A percentile compares a stretch with the other conserved stretches of the same genome.
Evolutionary conservation across 2,888 invertebrate species (phyloP).

Genomic region (Adela reaumurella): DNA sequence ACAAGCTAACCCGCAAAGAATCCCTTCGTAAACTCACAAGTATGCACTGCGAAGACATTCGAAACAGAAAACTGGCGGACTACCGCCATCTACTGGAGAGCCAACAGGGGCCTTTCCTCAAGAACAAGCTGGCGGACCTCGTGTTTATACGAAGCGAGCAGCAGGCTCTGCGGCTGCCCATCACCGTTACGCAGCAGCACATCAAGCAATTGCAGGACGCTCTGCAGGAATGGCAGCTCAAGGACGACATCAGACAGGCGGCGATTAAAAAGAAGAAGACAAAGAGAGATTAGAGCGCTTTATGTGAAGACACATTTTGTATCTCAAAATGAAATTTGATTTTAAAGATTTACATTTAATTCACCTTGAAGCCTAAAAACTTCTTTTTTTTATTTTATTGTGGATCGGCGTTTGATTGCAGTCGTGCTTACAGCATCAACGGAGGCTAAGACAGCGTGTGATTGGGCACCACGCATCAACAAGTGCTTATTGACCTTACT

Average conservation of each 20-base stretch:
- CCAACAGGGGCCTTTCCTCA: conserved; percentile 70
- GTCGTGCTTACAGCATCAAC: too few relatives aligned
- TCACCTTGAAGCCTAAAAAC: too few relatives aligned
- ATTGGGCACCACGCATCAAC: too few relatives aligned
- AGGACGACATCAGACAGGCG: conserved; percentile 34
- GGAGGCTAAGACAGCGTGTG: too few relatives aligned
- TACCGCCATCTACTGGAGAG: conserved; percentile 64
- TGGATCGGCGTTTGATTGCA: too few relatives aligned
- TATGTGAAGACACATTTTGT: too few relatives aligned
- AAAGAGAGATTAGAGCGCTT: too few relatives aligned
- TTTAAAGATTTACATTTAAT: too few relatives aligned
- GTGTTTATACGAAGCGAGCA: conserved; percentile 74
- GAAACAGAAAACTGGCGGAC: conserved; percentile 58
- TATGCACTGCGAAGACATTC: conserved; percentile 67
- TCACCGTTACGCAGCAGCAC: conserved; percentile 66
- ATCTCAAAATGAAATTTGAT: too few relatives aligned
- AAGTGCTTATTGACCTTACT: too few relatives aligned
- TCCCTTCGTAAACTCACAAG: conserved; percentile 70
- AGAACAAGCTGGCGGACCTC: conserved; percentile 69
- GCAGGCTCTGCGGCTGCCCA: conserved; percentile 57
- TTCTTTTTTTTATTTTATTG: too few relatives aligned
- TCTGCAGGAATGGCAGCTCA: conserved; percentile 45
- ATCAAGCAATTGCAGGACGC: conserved; percentile 59
- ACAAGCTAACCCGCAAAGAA: conserved; percentile 65
- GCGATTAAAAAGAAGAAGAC: conserved; percentile 32